Conservation (phyloP, 2,888 invertebrate species). For the Cephus sareptanus region DNA sequence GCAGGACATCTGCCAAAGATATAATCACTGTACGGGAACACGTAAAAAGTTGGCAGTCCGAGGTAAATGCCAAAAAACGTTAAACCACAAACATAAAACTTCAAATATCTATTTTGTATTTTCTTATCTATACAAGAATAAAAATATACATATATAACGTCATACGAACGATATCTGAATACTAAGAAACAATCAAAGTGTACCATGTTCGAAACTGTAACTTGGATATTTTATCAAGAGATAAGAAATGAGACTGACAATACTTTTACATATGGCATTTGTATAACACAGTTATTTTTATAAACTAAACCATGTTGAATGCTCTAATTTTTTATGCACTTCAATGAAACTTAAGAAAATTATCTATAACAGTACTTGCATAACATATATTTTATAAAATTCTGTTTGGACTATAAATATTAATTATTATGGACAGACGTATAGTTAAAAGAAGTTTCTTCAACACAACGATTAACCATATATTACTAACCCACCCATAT, state of each 20-base stretch:
- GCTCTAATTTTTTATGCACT: no score
- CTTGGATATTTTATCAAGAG: background rate
- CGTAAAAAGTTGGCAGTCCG: conserved; percentile 67
- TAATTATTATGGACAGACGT: background rate
- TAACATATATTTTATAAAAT: background rate
- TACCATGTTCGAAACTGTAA: background rate
- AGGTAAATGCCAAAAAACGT: background rate
- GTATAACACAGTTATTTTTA: background rate
- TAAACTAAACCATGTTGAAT: background rate
- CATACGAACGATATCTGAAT: no score
- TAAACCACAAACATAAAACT: background rate
- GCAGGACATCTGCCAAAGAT: conserved; percentile 86
- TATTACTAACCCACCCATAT: background rate
- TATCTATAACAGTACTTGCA: background rate
- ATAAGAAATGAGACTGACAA: background rate
- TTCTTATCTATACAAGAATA: background rate
- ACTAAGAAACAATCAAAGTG: background rate
- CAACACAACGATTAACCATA: background rate
- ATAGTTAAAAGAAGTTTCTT: background rate
- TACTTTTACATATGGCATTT: background rate
- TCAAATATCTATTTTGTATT: background rate
- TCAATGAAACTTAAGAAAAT: no score
- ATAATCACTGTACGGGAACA: conserved; percentile 78
- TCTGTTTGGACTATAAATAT: background rate
- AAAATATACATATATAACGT: background rate